Evolutionary conservation across 2,113 vertebrate genomes (phyloP), one percentile per base, ranked within the genome.

Genomic region (Alosa alosa): DNA sequence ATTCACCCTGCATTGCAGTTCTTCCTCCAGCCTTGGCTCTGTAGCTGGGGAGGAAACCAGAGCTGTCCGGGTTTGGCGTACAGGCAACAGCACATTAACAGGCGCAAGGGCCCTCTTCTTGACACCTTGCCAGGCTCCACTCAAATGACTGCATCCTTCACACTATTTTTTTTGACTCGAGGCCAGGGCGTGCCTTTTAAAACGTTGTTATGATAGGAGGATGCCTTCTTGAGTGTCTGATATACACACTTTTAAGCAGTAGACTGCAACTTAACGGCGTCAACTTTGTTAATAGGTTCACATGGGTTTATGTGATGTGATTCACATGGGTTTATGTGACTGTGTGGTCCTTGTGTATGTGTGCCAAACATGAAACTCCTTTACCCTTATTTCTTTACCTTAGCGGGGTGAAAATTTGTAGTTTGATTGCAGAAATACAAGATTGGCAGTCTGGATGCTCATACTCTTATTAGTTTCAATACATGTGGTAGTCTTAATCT

Each of bases 1-100:
- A 84, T 88, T 88, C 86, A 86, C 81, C 10, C 92, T 91, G 90
- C 91, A 92, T 90, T 94, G 94, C 92, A 93, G 92, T 81, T 91
- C 86, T 83, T 90, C 86, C 81, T 91, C 60, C 88, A 86, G 82
- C 44, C 90, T 90, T 47, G 88, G 87, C 78, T 64, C 57, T 81
- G 87, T 41, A 83, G 87, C 89, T 78, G 39, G 60, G 87, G 85
- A 86, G 84, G 17, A 89, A 92, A 85, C 84, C 60, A 25, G 44
- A 83, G 85, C 84, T 50, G 44, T 55, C 82, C 85, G 13, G 10
- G 64, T 36, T 36, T 36, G 25, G 64, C n/a, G 10, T 13, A 1
- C 47, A 90, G 50, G 84, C 87, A 18, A 64, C 75, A 83, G 82
- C 83, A 84, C 81, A 86, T 83, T 52, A 88, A 87, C 57, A 64